phyloP scores from a whole-genome alignment of 2,797 vertebrate genomes.

The Amblyopsis hoosieri region DNA sequence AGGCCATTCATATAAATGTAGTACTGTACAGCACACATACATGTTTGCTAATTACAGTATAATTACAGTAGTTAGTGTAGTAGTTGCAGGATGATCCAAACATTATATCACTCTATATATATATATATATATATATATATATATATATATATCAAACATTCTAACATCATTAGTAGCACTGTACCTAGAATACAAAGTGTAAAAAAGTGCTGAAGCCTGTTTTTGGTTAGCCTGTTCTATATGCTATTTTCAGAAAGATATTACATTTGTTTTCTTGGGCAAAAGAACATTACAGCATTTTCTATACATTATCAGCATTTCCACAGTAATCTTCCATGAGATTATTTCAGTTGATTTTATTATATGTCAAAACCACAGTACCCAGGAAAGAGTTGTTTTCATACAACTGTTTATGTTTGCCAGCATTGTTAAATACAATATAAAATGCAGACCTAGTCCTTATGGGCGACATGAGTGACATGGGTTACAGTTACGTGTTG shows the following conservation, averaged over 20 bases:
- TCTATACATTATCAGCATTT: neutral
- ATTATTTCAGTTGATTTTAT: neutral
- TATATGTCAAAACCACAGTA: conserved; percentile 18
- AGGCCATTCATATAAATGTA: no score
- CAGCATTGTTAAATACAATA: conserved; percentile 50
- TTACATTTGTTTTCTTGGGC: no score
- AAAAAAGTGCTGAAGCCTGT: no score
- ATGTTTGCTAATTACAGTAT: no score
- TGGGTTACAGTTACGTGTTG: conserved; percentile 29
- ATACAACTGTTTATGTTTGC: conserved; percentile 46
- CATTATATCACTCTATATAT: conserved; percentile 1
- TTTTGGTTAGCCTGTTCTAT: no score
- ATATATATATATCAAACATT: neutral
- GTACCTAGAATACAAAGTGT: no score
- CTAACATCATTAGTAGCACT: no score
- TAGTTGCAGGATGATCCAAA: no score
- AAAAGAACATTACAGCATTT: no score
- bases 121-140: neutral
- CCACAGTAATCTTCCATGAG: neutral
- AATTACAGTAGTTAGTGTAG: no score
- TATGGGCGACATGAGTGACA: conserved; percentile 33
- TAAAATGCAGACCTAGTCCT: conserved; percentile 62
- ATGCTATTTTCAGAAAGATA: no score
- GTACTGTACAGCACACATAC: no score
- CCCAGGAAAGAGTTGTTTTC: conserved; percentile 26